phyloP scores from a whole-genome alignment of 2,797 vertebrate species.

The Arctocebus calabarensis region DNA sequence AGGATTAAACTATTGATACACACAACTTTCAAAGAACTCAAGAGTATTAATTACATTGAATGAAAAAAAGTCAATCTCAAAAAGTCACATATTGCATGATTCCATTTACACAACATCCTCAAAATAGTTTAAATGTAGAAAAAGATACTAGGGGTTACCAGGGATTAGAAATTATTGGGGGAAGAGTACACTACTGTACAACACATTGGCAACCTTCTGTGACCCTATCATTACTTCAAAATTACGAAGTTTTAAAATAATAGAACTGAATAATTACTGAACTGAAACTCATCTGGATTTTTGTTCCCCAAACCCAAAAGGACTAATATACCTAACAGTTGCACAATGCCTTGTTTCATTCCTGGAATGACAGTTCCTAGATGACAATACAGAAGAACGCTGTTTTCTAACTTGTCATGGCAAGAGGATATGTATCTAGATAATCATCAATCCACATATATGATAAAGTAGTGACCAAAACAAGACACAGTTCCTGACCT shows the following conservation, averaged over 20 bases:
- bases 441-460: background rate
- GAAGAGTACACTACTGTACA: background rate
- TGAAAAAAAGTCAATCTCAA: background rate
- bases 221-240: background rate
- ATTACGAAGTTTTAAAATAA: background rate
- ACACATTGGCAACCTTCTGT: background rate
- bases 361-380: background rate
- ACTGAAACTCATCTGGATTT: background rate
- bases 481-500: constrained; percentile 18
- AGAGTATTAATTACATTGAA: background rate
- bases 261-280: background rate
- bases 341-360: constrained; percentile 1
- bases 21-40: background rate
- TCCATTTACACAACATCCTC: background rate
- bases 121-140: background rate
- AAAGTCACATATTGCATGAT: background rate
- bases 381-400: background rate
- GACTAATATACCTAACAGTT: background rate
- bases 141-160: background rate
- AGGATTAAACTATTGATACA: background rate
- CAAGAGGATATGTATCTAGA: background rate
- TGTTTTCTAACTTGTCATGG: background rate
- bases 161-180: background rate
- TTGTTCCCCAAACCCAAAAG: background rate
- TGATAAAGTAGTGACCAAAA: background rate